These are phyloP conservation scores for Mechanitis messenoides DNA, from an alignment of 2,888 invertebrate genomes.

Conservation along the genomic window DNA sequence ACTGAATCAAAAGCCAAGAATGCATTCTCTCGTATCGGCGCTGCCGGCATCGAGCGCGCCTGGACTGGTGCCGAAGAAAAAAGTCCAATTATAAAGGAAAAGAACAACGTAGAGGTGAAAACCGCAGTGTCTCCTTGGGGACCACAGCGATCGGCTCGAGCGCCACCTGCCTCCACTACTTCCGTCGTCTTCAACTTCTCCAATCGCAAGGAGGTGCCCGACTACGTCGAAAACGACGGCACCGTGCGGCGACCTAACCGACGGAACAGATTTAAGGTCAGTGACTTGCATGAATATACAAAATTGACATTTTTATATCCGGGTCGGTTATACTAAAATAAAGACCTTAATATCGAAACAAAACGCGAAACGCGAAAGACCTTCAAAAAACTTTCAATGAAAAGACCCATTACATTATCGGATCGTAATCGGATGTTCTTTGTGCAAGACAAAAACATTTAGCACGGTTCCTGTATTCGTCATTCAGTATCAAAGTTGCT, in stretches of 20 bases:
- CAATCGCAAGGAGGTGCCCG: conserved; percentile 89
- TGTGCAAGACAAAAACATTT: too few relatives aligned
- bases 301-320: too few relatives aligned
- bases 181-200: conserved; percentile 93
- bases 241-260: conserved; percentile 81
- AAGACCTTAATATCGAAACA: too few relatives aligned
- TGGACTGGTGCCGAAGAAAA: conserved; percentile 51
- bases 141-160: conserved; percentile 30
- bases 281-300: conserved; percentile 33
- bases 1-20: conserved; percentile 29
- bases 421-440: too few relatives aligned
- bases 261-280: conserved; percentile 85
- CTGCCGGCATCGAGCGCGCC: conserved; percentile 56
- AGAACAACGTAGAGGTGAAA: conserved; percentile 29
- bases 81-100: conserved; percentile 30
- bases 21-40: conserved; percentile 40
- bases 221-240: conserved; percentile 94
- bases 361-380: too few relatives aligned
- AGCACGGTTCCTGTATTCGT: too few relatives aligned
- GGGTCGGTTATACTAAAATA: too few relatives aligned
- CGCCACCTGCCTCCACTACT: conserved; percentile 70
- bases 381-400: too few relatives aligned
- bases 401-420: too few relatives aligned
- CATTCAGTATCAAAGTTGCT: too few relatives aligned
- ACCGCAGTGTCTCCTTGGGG: conserved; percentile 30